phyloP scores from a whole-genome alignment of 2,888 invertebrate genomes.

The Synergus laeviventris region DNA sequence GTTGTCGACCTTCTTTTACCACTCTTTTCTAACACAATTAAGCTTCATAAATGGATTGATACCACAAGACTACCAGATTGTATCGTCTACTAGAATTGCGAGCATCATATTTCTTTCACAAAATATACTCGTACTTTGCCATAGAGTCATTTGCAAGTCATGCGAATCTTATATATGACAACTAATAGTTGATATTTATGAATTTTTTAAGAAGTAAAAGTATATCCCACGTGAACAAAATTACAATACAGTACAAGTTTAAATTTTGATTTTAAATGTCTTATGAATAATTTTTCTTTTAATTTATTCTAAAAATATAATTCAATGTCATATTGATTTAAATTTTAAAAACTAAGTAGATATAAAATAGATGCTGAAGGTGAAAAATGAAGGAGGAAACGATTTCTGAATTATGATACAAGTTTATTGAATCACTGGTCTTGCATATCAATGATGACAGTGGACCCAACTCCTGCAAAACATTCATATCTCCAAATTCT shows the following conservation, averaged over 20 bases:
- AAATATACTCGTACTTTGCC: neutral
- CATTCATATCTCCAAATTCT: conserved; percentile 45
- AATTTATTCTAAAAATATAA: too few species aligned
- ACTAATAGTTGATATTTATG: too few species aligned
- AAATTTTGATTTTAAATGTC: too few species aligned
- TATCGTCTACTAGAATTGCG: neutral
- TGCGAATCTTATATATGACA: neutral
- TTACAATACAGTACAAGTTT: too few species aligned
- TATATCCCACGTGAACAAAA: too few species aligned
- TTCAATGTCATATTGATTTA: neutral
- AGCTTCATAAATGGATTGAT: conserved; percentile 23
- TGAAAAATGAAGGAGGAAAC: conserved; percentile 36
- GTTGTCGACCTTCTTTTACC: conserved; percentile 22
- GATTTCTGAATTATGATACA: conserved; percentile 61
- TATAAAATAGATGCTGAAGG: neutral
- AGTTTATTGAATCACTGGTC: conserved; percentile 68
- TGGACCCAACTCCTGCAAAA: conserved; percentile 47
- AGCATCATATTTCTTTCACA: neutral
- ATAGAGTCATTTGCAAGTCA: neutral
- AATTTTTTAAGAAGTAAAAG: too few species aligned
- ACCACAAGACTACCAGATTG: neutral
- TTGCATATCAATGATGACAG: conserved; percentile 64
- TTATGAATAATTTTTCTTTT: neutral
- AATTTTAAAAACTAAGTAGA: neutral
- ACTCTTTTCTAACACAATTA: conserved; percentile 26